These are phyloP conservation scores for Drosophila emarginata DNA, from an alignment of 2,888 invertebrate genomes.

Conservation along the genomic window DNA sequence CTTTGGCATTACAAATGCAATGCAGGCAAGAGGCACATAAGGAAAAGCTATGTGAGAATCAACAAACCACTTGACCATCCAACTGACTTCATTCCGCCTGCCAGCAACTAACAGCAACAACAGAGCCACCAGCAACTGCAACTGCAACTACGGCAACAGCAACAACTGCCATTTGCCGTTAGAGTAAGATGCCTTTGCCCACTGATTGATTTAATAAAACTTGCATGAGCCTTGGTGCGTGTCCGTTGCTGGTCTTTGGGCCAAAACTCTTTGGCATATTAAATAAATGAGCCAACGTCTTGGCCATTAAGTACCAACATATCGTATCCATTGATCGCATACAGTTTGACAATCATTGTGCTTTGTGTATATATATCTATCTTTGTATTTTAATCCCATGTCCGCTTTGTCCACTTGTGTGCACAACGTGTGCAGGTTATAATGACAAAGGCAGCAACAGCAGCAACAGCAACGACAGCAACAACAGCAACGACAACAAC, in stretches of 20 bases:
- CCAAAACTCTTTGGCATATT: constrained; percentile 58
- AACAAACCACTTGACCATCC: constrained; percentile 29
- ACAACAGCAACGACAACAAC: constrained; percentile 27
- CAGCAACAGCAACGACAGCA: constrained; percentile 25
- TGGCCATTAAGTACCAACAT: constrained; percentile 41
- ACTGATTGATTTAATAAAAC: constrained; percentile 77
- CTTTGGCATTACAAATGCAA: constrained; percentile 68
- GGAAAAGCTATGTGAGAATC: constrained; percentile 34
- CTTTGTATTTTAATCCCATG: constrained; percentile 37
- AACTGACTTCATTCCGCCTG: not conserved
- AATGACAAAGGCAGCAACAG: constrained; percentile 23
- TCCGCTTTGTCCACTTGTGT: constrained; percentile 8
- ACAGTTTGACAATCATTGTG: constrained; percentile 53
- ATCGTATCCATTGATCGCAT: constrained; percentile 29
- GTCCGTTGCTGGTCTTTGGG: constrained; percentile 39
- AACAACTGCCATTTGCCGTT: constrained; percentile 68
- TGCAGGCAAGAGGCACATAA: constrained; percentile 50
- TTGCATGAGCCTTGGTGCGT: constrained; percentile 52
- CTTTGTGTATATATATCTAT: not conserved
- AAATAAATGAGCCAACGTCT: constrained; percentile 57
- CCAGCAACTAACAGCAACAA: constrained; percentile 15
- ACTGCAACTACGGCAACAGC: constrained; percentile 2
- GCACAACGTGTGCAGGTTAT: constrained; percentile 11
- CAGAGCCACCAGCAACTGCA: too few relatives aligned
- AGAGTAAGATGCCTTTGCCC: constrained; percentile 64